phyloP scores from a whole-genome alignment of 2,113 vertebrate genomes.

The Paratilapia polleni region DNA sequence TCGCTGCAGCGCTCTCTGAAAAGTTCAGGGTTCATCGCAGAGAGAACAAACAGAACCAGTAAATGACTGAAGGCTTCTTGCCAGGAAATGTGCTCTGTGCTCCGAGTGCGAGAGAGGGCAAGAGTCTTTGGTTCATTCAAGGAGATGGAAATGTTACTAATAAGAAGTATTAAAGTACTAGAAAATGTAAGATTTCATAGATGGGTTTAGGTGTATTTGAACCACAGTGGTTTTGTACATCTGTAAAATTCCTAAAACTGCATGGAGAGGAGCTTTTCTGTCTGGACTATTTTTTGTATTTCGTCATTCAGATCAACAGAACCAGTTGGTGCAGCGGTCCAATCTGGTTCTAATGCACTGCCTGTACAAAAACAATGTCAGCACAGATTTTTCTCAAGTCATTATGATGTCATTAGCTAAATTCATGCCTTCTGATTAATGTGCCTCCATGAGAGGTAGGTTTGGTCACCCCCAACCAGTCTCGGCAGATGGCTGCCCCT shows the following conservation, averaged over 20 bases:
- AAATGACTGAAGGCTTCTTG: not conserved
- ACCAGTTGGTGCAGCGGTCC: not conserved
- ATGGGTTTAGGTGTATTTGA: not conserved
- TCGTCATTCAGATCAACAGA: not conserved
- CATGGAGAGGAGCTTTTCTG: no score
- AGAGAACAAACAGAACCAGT: not conserved
- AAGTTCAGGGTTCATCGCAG: constrained; percentile 18
- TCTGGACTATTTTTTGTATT: no score
- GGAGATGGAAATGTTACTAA: not conserved
- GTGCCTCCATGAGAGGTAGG: not conserved
- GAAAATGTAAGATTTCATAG: not conserved
- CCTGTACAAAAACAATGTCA: not conserved
- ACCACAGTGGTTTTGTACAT: not conserved
- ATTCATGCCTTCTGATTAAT: not conserved
- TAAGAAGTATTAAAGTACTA: not conserved
- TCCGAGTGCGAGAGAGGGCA: not conserved
- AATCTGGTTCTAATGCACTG: not conserved
- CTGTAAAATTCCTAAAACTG: not conserved
- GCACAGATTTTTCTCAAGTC: not conserved
- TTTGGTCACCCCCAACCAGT: no score
- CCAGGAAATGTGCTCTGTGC: not conserved
- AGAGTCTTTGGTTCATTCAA: not conserved
- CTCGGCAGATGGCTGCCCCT: no score
- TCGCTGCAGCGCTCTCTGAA: not conserved
- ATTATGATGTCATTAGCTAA: not conserved